A percentile compares a stretch with the other conserved stretches of the same genome.
phyloP scores from a whole-genome alignment of 2,888 invertebrate genomes.

The Erebia epiphron region DNA sequence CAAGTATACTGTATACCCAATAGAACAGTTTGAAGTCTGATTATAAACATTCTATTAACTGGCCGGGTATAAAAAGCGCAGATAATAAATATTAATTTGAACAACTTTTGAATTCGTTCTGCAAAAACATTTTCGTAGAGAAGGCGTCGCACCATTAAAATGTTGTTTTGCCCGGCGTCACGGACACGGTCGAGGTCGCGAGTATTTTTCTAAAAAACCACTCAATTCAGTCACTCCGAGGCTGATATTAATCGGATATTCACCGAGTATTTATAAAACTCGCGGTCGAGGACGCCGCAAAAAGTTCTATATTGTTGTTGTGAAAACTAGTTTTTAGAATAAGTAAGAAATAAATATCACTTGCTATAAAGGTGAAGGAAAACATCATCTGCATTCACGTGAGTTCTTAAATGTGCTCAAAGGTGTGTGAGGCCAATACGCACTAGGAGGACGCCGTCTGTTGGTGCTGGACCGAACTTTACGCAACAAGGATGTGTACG shows the following conservation, averaged over 20 bases:
- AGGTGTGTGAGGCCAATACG: too few relatives aligned
- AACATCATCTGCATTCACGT: too few relatives aligned
- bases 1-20: too few relatives aligned
- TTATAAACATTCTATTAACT: neutral
- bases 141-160: neutral
- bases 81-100: neutral
- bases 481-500: too few relatives aligned
- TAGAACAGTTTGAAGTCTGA: too few relatives aligned
- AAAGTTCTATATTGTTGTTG: neutral
- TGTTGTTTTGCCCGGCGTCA: conserved; percentile 11
- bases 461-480: too few relatives aligned
- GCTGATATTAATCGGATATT: conserved; percentile 10
- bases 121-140: conserved; percentile 9
- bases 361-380: too few relatives aligned
- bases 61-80: neutral
- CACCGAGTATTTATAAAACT: conserved; percentile 3
- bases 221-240: conserved; percentile 1
- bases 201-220: neutral
- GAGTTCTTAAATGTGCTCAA: too few relatives aligned
- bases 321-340: neutral
- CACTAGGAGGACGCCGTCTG: too few relatives aligned
- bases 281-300: conserved; percentile 2
- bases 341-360: too few relatives aligned
- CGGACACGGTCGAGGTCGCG: neutral
- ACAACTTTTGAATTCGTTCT: conserved; percentile 2